Evolutionary conservation across 2,888 invertebrate genomes (phyloP).

Genomic region (Eilema sororculum): DNA sequence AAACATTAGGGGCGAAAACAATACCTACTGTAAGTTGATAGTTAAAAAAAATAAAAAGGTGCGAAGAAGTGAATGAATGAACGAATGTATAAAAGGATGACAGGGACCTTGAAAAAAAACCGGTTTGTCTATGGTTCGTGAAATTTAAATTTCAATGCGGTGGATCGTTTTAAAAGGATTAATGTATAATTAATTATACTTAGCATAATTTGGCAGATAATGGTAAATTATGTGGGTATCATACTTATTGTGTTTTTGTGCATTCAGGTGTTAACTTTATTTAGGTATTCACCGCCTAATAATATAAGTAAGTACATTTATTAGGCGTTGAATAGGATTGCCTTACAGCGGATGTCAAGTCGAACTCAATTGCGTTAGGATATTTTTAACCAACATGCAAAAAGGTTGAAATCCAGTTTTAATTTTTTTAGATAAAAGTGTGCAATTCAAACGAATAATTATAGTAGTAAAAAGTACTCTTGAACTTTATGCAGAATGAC

Average conservation of each 20-base stretch:
- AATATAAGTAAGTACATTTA: too few relatives aligned
- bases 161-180: constrained; percentile 43
- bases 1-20: constrained; percentile 65
- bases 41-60: constrained; percentile 51
- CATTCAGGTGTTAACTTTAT: constrained; percentile 5
- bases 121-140: constrained; percentile 35
- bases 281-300: not conserved
- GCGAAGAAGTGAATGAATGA: constrained; percentile 41
- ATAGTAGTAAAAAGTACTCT: too few relatives aligned
- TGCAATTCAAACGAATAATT: too few relatives aligned
- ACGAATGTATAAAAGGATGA: constrained; percentile 32
- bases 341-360: too few relatives aligned
- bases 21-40: constrained; percentile 51
- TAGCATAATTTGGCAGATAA: constrained; percentile 45
- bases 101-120: constrained; percentile 52
- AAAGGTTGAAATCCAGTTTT: too few relatives aligned
- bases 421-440: too few relatives aligned
- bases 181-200: constrained; percentile 51
- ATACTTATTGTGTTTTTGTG: constrained; percentile 15
- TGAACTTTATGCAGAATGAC: too few relatives aligned
- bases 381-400: too few relatives aligned
- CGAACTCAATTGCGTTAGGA: too few relatives aligned
- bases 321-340: too few relatives aligned
- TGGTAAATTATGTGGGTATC: constrained; percentile 41
- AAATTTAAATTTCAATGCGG: constrained; percentile 51